Conservation (phyloP, 1,140 invertebrate species). For the Bombus fervidus region DNA sequence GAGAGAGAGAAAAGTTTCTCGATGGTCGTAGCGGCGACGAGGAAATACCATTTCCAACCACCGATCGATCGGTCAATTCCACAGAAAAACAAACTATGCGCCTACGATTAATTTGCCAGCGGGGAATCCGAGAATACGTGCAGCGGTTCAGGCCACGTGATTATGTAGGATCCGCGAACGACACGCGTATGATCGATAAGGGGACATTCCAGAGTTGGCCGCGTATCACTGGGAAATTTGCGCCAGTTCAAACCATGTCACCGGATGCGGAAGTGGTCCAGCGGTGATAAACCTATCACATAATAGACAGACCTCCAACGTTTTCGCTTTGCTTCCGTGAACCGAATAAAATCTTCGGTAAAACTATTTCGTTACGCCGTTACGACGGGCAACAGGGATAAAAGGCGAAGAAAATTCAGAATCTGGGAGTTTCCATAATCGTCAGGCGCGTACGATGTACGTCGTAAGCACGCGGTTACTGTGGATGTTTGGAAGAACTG, state of each 20-base stretch:
- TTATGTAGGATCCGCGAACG: neutral
- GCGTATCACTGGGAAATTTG: constrained; percentile 55
- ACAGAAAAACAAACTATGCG: too few species aligned
- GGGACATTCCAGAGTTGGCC: constrained; percentile 4
- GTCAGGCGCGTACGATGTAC: too few species aligned
- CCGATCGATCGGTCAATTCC: neutral
- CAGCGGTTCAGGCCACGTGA: neutral
- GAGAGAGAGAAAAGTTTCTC: neutral
- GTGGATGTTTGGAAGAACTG: too few species aligned
- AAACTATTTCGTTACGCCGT: neutral
- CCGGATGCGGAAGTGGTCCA: constrained; percentile 66
- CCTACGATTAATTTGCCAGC: neutral
- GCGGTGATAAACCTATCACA: constrained; percentile 51
- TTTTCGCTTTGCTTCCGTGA: neutral
- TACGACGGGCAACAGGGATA: too few species aligned
- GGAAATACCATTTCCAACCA: neutral
- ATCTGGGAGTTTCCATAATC: too few species aligned
- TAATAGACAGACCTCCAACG: constrained; percentile 11
- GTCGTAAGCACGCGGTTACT: too few species aligned
- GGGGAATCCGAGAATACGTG: neutral
- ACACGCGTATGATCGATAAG: constrained; percentile 5
- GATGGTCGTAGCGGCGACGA: neutral
- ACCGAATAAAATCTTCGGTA: neutral
- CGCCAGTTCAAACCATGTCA: constrained; percentile 5
- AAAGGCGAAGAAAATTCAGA: neutral